phyloP scores from a whole-genome alignment of 1,140 invertebrate species.

The Sipha flava region DNA sequence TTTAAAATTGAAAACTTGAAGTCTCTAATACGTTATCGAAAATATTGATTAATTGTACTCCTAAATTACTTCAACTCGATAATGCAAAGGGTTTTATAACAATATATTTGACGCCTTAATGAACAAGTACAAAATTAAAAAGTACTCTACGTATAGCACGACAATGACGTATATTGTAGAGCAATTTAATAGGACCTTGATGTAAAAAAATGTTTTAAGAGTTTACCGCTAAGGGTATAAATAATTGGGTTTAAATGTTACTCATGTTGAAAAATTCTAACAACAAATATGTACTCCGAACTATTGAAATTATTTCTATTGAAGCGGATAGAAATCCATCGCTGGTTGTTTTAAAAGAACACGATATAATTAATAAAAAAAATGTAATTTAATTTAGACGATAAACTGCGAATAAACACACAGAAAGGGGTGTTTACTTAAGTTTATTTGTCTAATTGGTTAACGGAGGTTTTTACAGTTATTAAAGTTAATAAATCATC shows the following conservation, averaged over 20 bases:
- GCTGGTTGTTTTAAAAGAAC: not conserved
- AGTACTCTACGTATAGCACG: not conserved
- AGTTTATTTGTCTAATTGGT: conserved; percentile 29
- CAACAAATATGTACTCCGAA: not conserved
- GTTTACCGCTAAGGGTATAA: not conserved
- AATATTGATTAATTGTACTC: not conserved
- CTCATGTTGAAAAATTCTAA: not conserved
- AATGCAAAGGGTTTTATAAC: not conserved
- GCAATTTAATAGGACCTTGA: not conserved
- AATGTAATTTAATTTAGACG: conserved; percentile 19
- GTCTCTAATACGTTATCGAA: conserved; percentile 39
- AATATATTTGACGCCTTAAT: not conserved
- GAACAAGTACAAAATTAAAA: not conserved
- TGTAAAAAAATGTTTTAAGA: not conserved
- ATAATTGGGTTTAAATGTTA: not conserved
- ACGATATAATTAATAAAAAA: not conserved
- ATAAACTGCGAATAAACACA: conserved; percentile 33
- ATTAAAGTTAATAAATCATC: not conserved
- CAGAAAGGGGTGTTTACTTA: conserved; percentile 31
- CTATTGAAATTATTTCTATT: not conserved
- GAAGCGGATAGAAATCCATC: not conserved
- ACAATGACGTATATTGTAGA: not conserved
- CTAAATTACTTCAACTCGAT: not conserved
- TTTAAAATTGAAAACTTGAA: conserved; percentile 46
- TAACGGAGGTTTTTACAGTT: conserved; percentile 31